These are phyloP conservation scores for Syngnathus rostellatus DNA, from an alignment of 2,797 vertebrate genomes.

Conservation along the genomic window DNA sequence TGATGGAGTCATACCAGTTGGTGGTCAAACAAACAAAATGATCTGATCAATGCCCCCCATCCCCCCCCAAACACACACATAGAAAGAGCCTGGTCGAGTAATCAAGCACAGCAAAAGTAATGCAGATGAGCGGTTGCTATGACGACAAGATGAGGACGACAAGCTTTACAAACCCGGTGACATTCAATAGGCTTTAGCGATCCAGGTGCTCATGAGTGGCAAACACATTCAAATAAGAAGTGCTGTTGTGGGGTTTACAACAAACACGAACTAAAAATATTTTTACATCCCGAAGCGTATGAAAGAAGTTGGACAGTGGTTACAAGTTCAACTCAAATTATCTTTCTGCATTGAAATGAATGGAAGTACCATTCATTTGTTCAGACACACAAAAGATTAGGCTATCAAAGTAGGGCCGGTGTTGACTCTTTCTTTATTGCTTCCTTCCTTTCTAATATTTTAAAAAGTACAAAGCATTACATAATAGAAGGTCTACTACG, in stretches of 20 bases:
- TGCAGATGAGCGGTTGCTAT: slow-evolving; percentile 70
- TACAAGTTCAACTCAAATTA: not conserved
- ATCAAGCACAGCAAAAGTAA: slow-evolving; percentile 67
- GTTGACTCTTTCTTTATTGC: too few relatives aligned
- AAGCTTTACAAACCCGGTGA: slow-evolving; percentile 39
- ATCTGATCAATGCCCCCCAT: slow-evolving; percentile 59
- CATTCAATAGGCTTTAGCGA: slow-evolving; percentile 37
- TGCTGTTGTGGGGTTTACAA: too few relatives aligned
- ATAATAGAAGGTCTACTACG: slow-evolving; percentile 1
- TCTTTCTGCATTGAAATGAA: not conserved
- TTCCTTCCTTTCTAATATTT: too few relatives aligned
- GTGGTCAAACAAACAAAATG: slow-evolving; percentile 53
- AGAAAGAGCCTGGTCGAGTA: slow-evolving; percentile 44
- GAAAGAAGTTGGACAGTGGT: too few relatives aligned
- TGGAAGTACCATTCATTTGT: too few relatives aligned
- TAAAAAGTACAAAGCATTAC: too few relatives aligned
- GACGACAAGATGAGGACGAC: slow-evolving; percentile 72
- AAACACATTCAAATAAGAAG: slow-evolving; percentile 4
- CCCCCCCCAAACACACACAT: slow-evolving; percentile 20
- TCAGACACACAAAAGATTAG: too few relatives aligned
- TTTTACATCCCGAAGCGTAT: too few relatives aligned
- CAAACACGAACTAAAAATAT: too few relatives aligned
- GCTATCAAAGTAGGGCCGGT: too few relatives aligned
- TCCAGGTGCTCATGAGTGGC: slow-evolving; percentile 45
- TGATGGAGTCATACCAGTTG: slow-evolving; percentile 37